Evolutionary conservation across 2,113 vertebrate species (phyloP).

Genomic region (Pterocles orientalis): DNA sequence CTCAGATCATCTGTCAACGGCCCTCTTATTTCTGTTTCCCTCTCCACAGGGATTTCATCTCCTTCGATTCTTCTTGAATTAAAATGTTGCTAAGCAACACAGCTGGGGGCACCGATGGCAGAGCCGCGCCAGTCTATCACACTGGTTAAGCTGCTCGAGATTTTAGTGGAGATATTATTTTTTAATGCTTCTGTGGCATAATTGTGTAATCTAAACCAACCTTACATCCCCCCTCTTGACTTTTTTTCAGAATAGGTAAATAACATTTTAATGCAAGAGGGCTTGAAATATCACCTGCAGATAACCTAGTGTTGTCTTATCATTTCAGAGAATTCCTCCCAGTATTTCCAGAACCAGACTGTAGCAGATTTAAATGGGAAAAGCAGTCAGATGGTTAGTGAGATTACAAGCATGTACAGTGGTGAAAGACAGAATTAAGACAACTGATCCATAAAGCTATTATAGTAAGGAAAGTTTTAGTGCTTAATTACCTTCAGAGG

Average conservation of each 20-base stretch:
- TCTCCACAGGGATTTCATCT: slow-evolving; percentile 88
- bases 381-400: slow-evolving; percentile 29
- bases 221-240: not conserved
- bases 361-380: slow-evolving; percentile 19
- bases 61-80: slow-evolving; percentile 89
- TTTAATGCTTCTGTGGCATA: slow-evolving; percentile 52
- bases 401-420: not conserved
- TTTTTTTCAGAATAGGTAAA: slow-evolving; percentile 52
- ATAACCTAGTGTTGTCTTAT: not conserved
- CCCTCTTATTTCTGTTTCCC: slow-evolving; percentile 89
- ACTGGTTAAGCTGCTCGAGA: slow-evolving; percentile 77
- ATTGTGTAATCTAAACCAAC: slow-evolving; percentile 72
- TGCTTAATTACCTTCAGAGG: slow-evolving; percentile 26
- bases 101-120: slow-evolving; percentile 78
- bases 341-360: not conserved
- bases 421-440: slow-evolving; percentile 28
- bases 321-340: not conserved
- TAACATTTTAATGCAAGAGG: not conserved
- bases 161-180: slow-evolving; percentile 31
- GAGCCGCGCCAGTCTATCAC: slow-evolving; percentile 77
- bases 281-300: not conserved
- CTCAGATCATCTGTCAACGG: slow-evolving; percentile 91
- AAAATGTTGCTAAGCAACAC: slow-evolving; percentile 93
- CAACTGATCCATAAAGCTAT: slow-evolving; percentile 53
- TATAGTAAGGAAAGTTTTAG: not conserved